A percentile compares a stretch with the other conserved stretches of the same genome.
phyloP scores from a whole-genome alignment of 2,113 vertebrate species.

The Oncorhynchus keta region DNA sequence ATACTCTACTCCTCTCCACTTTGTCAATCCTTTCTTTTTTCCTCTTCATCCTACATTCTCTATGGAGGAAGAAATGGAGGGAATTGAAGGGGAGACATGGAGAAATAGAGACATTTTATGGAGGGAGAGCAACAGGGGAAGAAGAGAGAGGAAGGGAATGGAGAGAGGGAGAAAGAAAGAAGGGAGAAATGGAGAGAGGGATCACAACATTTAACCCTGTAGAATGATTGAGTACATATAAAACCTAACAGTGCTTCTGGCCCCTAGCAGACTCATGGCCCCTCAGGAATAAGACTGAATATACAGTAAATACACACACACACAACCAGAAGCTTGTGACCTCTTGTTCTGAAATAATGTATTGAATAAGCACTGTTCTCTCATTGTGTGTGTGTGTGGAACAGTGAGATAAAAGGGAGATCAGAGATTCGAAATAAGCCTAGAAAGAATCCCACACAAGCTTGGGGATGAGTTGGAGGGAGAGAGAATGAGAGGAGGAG shows the following conservation, averaged over 20 bases:
- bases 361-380: background rate
- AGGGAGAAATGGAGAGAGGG: background rate
- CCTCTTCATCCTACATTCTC: too few relatives aligned
- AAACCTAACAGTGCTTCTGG: background rate
- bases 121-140: too few relatives aligned
- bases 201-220: background rate
- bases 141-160: background rate
- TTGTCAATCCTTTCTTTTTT: too few relatives aligned
- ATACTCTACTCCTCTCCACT: too few relatives aligned
- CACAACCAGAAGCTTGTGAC: background rate
- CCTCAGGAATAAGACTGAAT: background rate
- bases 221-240: background rate
- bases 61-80: too few relatives aligned
- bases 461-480: conserved; percentile 2
- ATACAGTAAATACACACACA: background rate
- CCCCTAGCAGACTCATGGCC: background rate
- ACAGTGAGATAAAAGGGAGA: conserved; percentile 48
- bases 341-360: too few relatives aligned
- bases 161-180: background rate
- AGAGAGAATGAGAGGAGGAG: background rate
- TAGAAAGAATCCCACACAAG: conserved; percentile 26
- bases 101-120: background rate
- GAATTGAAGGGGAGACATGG: background rate
- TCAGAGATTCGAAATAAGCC: conserved; percentile 54
- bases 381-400: background rate